These are phyloP conservation scores for Gandaritis pyraliata DNA, from an alignment of 2,888 invertebrate genomes.

Conservation along the genomic window DNA sequence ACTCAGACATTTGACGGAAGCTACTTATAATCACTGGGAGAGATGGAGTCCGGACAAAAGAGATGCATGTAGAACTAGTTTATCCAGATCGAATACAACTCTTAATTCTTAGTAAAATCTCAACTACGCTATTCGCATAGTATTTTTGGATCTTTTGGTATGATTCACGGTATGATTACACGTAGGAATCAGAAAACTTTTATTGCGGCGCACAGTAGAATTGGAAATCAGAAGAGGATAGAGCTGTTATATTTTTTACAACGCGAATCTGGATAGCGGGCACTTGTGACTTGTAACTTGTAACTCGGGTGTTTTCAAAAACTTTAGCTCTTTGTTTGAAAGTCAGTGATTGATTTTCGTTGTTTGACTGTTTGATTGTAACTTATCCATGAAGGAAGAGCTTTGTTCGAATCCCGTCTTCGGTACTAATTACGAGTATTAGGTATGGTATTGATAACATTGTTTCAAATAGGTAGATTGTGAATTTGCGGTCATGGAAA, in stretches of 20 bases:
- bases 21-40: too few relatives aligned
- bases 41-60: too few relatives aligned
- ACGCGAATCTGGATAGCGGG: not conserved
- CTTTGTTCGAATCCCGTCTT: not conserved
- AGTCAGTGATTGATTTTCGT: constrained; percentile 2
- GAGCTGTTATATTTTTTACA: constrained; percentile 15
- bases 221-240: constrained; percentile 5
- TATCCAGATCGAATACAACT: too few relatives aligned
- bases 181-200: constrained; percentile 15
- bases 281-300: constrained; percentile 5
- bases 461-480: not conserved
- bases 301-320: constrained; percentile 5
- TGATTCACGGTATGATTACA: constrained; percentile 20
- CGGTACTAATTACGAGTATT: too few relatives aligned
- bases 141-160: constrained; percentile 20
- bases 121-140: constrained; percentile 4
- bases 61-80: not conserved
- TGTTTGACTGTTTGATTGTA: not conserved
- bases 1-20: too few relatives aligned
- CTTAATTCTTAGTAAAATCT: not conserved
- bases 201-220: constrained; percentile 12
- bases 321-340: constrained; percentile 3
- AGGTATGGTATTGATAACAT: too few relatives aligned
- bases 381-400: not conserved
- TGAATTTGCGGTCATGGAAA: too few relatives aligned